These are phyloP conservation scores for Siderastrea radians DNA, from an alignment of 92 coral and sea anemone genomes.

Conservation along the genomic window DNA sequence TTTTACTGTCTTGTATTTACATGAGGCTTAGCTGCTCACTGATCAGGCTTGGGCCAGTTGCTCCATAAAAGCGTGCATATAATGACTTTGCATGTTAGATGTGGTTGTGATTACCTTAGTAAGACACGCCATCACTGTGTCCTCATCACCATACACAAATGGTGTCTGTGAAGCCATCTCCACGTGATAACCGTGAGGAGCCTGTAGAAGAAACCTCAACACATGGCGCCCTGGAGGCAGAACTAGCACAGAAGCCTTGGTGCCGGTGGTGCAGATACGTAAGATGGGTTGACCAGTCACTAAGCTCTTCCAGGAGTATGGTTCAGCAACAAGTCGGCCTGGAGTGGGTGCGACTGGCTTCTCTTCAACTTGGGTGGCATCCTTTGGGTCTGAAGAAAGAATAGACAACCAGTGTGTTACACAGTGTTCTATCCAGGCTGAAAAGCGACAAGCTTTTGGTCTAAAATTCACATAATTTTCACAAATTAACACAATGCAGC, in stretches of 20 bases:
- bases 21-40: too few species aligned
- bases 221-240: conserved; percentile 98
- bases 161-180: conserved; percentile 97
- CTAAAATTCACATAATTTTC: too few species aligned
- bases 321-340: conserved; percentile 98
- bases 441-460: too few species aligned
- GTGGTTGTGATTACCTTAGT: conserved; percentile 76
- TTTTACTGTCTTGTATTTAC: neutral
- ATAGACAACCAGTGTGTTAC: neutral
- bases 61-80: too few species aligned
- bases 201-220: conserved; percentile 91
- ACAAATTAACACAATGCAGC: too few species aligned
- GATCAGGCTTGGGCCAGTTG: too few species aligned
- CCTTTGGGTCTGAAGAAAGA: conserved; percentile 49
- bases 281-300: conserved; percentile 98
- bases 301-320: conserved; percentile 98
- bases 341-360: conserved; percentile 84
- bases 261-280: conserved; percentile 92
- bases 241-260: conserved; percentile 90
- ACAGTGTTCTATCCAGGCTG: too few species aligned
- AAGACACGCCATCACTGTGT: conserved; percentile 90
- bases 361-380: conserved; percentile 68
- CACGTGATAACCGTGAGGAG: conserved; percentile 94
- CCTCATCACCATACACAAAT: conserved; percentile 97
- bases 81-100: neutral